These are phyloP conservation scores for Nasalis larvatus DNA, from an alignment of 2,113 vertebrate species.

Conservation along the genomic window DNA sequence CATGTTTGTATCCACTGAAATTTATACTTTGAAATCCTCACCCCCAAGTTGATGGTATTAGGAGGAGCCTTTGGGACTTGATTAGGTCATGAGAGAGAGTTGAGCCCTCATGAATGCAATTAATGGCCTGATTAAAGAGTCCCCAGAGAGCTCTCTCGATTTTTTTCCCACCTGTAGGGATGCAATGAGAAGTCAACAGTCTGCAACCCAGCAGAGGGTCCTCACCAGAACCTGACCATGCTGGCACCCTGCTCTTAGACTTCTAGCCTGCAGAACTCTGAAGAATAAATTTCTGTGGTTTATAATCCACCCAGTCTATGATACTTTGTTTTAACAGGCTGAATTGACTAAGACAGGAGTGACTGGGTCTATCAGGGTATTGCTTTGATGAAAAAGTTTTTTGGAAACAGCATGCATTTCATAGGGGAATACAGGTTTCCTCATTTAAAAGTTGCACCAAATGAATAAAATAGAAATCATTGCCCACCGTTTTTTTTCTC, in stretches of 20 bases:
- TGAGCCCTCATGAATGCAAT: neutral
- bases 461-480: neutral
- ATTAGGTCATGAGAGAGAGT: neutral
- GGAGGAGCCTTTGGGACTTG: neutral
- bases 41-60: neutral
- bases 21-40: neutral
- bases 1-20: neutral
- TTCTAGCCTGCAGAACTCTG: neutral
- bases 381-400: neutral
- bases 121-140: neutral
- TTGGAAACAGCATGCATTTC: neutral
- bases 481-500: neutral
- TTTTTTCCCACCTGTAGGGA: neutral
- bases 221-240: neutral
- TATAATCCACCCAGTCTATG: no score
- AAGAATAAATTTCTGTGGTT: neutral
- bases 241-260: neutral
- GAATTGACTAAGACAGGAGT: neutral
- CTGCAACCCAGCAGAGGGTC: neutral
- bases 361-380: no score
- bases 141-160: neutral
- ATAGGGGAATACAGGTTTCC: neutral
- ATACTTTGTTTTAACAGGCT: neutral
- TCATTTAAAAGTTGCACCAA: neutral
- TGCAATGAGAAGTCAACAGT: neutral